Percentiles rank a stretch among this genome's conserved stretches.
phyloP scores from a whole-genome alignment of 2,113 vertebrate genomes.

The Hippotragus niger region DNA sequence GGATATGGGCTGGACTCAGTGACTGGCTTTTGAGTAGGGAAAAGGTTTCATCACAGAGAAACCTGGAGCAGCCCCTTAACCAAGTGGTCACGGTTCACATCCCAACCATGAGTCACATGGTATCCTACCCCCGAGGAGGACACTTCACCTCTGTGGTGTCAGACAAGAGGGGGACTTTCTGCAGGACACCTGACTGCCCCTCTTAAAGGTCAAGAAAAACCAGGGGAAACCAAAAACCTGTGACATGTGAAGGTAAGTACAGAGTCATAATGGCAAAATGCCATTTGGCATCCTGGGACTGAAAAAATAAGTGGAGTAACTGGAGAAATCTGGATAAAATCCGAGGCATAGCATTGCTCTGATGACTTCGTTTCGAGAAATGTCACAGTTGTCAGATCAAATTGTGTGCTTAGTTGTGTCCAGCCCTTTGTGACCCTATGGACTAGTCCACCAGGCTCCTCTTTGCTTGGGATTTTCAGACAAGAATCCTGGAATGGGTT shows the following conservation, averaged over 20 bases:
- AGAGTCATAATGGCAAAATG: not conserved
- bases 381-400: not conserved
- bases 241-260: not conserved
- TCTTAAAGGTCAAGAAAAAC: not conserved
- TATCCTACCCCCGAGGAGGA: not conserved
- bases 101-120: not conserved
- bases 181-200: not conserved
- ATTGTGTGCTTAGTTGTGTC: not conserved
- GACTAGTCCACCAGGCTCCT: not conserved
- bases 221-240: not conserved
- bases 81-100: not conserved
- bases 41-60: not conserved
- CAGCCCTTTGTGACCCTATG: not conserved
- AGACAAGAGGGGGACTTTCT: not conserved
- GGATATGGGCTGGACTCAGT: not conserved
- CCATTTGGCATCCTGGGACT: not conserved
- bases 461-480: not conserved
- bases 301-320: not conserved
- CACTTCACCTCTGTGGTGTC: not conserved
- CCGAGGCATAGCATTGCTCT: not conserved
- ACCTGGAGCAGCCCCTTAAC: not conserved
- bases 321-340: not conserved
- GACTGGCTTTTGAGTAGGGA: not conserved
- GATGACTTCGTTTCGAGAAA: not conserved
- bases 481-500: not conserved